Percentiles rank a stretch among this genome's conserved stretches.
Conservation (phyloP, 2,113 vertebrate genomes). For the Chaetodon auriga region DNA sequence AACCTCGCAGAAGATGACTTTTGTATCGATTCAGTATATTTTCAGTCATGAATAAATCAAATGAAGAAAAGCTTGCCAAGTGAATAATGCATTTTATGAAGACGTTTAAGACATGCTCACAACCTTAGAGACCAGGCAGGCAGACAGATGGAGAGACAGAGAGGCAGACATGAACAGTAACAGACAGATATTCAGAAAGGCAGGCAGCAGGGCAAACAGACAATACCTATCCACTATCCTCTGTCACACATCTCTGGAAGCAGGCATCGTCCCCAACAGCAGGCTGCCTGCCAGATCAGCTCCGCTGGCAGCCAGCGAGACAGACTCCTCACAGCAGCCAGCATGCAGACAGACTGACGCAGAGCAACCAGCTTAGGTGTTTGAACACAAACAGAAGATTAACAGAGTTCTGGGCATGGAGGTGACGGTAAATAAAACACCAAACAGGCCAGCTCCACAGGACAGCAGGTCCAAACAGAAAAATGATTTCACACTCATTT, state of each 20-base stretch:
- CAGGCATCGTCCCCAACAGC: slow-evolving; percentile 56
- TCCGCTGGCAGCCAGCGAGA: slow-evolving; percentile 55
- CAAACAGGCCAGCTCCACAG: slow-evolving; percentile 56
- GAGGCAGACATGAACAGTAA: background rate
- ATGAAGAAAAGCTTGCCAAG: slow-evolving; percentile 12
- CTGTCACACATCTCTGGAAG: slow-evolving; percentile 59
- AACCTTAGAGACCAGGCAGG: slow-evolving; percentile 17
- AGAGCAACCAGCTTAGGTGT: slow-evolving; percentile 71
- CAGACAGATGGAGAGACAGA: slow-evolving; percentile 17
- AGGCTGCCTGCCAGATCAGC: slow-evolving; percentile 67
- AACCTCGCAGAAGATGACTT: slow-evolving; percentile 2
- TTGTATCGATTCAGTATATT: slow-evolving; percentile 7
- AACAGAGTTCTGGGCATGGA: slow-evolving; percentile 70
- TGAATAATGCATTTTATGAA: slow-evolving; percentile 24
- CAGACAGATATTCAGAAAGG: slow-evolving; percentile 21
- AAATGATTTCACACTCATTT: slow-evolving; percentile 76
- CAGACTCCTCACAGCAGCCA: slow-evolving; percentile 68
- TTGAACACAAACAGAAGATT: slow-evolving; percentile 81
- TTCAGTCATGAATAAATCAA: slow-evolving; percentile 33
- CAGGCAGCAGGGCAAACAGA: slow-evolving; percentile 34
- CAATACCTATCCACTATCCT: slow-evolving; percentile 40
- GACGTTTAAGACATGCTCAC: slow-evolving; percentile 15
- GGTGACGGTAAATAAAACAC: slow-evolving; percentile 71
- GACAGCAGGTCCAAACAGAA: slow-evolving; percentile 61
- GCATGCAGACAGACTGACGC: slow-evolving; percentile 64